Base-by-base conservation (phyloP, 2,888 invertebrate genomes). In the Gonocerus acuteangulatus region DNA sequence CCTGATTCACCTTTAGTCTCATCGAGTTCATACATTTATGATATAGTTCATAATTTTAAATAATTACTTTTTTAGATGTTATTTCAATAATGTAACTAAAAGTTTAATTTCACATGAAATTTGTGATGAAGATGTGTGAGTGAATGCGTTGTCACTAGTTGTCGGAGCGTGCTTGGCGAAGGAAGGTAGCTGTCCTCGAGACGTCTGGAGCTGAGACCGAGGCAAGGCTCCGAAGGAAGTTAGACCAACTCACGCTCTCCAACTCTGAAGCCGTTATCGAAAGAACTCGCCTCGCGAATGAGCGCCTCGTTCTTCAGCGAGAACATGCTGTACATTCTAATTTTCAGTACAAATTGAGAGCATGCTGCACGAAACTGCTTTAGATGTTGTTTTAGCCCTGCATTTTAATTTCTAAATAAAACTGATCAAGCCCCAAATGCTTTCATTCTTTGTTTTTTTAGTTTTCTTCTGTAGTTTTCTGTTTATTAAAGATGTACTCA, bases 181-280 rank as follows among this genome's bases (percentile, higher is more conserved):
- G 60, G 19, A 52, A 62, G 58, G 49, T 59, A 21, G 48, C 59
- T 11, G 66, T 65, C 36, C 39, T 61, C 48, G 67, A 66, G 52
- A 58, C 61, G 15, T 44, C 61, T 3, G 49, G 59, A 19, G 71
- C 74, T 32, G 73, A 74, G 57, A 71, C 71, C 60, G 65, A 73
- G 72, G 68, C 67, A 70, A 62, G 72, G 70, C 67, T 70, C 48
- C 65, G 67, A 47, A 63, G 59, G 74, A 68, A 69, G 66, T 62
- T 88, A 13, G 87, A 89, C 70, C 82, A 84, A 65, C 80, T 85
- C 0, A 84, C 84, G 0, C 76, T 88, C n/a, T 81, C 84, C 65
- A 84, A 85, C 18, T 88, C 89, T 0, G 84, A 86, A 71, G 82
- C 83, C 0, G 80, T 86, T 1, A 75, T 87, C 36, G 88, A 89